These are phyloP conservation scores for Schizotus pectinicornis DNA, from an alignment of 2,888 invertebrate species.

Conservation along the genomic window DNA sequence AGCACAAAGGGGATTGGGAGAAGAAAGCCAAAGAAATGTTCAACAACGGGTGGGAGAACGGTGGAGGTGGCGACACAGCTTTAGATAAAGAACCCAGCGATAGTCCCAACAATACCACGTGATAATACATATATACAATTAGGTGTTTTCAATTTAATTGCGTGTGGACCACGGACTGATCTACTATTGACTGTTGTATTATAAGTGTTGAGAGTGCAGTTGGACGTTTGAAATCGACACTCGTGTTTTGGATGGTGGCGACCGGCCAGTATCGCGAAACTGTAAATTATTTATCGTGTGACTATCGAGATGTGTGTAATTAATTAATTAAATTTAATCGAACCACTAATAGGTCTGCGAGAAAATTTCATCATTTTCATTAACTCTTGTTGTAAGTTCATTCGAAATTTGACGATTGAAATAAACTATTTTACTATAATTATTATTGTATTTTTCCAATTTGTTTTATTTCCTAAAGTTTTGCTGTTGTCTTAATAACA, in stretches of 20 bases:
- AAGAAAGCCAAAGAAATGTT: conserved; percentile 58
- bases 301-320: too few relatives aligned
- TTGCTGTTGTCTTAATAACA: too few relatives aligned
- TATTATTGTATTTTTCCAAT: too few relatives aligned
- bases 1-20: conserved; percentile 55
- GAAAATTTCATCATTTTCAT: too few relatives aligned
- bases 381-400: too few relatives aligned
- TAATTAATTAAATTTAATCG: too few relatives aligned
- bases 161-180: conserved; percentile 40
- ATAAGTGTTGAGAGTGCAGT: too few relatives aligned
- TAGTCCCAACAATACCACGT: conserved; percentile 51
- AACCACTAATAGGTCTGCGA: too few relatives aligned
- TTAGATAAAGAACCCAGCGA: conserved; percentile 54
- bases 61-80: conserved; percentile 44
- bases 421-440: too few relatives aligned
- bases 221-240: too few relatives aligned
- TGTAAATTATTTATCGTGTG: not conserved
- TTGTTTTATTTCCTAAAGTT: too few relatives aligned
- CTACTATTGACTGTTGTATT: not conserved
- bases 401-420: too few relatives aligned
- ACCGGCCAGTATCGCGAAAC: conserved; percentile 17
- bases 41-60: conserved; percentile 41
- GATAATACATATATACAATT: conserved; percentile 47
- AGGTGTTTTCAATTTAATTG: conserved; percentile 44
- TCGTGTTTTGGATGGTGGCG: conserved; percentile 1